phyloP scores from a whole-genome alignment of 2,113 vertebrate genomes.

The Emydura subglobosa region DNA sequence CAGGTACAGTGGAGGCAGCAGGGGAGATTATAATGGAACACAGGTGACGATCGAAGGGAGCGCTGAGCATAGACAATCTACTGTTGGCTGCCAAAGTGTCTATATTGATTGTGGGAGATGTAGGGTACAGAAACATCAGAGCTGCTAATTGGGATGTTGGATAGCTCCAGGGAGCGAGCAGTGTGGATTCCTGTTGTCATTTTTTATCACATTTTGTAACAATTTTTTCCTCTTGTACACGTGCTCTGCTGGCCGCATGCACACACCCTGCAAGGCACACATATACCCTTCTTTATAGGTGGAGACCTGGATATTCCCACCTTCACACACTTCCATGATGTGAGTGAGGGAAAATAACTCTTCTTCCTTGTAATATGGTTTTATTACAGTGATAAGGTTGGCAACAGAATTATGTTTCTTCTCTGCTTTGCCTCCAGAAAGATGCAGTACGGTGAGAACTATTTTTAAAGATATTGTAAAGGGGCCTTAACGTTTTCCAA shows the following conservation, averaged over 20 bases:
- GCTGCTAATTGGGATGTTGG: not conserved
- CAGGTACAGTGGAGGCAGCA: conserved; percentile 26
- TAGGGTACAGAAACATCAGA: not conserved
- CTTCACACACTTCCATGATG: not conserved
- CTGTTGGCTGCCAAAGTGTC: conserved; percentile 21
- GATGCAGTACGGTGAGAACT: not conserved
- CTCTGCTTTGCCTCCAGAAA: not conserved
- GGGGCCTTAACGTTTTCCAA: not conserved
- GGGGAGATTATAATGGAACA: conserved; percentile 42
- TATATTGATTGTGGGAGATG: not conserved
- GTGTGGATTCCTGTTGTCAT: not conserved
- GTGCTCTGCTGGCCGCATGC: not conserved
- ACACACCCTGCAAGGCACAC: not conserved
- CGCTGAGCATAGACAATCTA: conserved; percentile 19
- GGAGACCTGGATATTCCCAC: not conserved
- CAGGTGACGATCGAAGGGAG: conserved; percentile 51
- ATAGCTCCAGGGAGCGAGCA: not conserved
- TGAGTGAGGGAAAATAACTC: not conserved
- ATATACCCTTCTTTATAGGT: not conserved
- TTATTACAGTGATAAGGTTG: not conserved
- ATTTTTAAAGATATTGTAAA: not conserved
- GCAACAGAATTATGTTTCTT: not conserved
- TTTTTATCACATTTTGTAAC: not conserved
- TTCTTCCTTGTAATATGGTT: not conserved
- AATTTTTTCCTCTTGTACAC: not conserved